Base-by-base conservation (phyloP, 2,113 vertebrate genomes). In the Eupsittula cactorum region DNA sequence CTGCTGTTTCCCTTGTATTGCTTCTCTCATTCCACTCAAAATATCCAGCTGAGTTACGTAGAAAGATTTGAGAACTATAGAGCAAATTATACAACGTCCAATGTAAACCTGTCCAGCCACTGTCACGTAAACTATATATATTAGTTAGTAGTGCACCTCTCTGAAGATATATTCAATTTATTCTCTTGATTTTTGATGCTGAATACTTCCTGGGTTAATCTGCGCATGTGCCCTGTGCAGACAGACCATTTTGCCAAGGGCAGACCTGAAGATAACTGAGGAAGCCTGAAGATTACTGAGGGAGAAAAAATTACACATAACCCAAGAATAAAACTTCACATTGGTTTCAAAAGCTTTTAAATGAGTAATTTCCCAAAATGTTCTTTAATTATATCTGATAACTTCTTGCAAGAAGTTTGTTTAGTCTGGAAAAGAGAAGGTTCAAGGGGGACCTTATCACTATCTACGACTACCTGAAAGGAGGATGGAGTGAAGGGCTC, bases 101-200 rank as follows among this genome's bases (percentile, higher is more conserved):
- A 9, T 0, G 1, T 25, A 70, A 63, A 69, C 4, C 24, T 1
- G 10, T 75, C 5, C 9, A 13, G 1, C 2, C 17, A 28, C 5
- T 49, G 20, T 59, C 13, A 33, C 7, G 33, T 41, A 13, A 77
- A 64, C 1, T 20, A 27, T 15, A 65, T 24, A 29, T 65, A 50
- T 65, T 50, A 24, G 9, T 60, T 50, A 65, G 14, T 24, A 64
- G 46, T 52, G 4, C 3, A 33, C 0, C 0, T 47, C 14, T 75
- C 78, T 49, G 65, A 68, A 67, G n/a, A 69, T n/a, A 41, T 1
- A 11, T 47, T 41, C 0, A 1, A 29, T 46, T 78, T 75, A 44
- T 69, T 52, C 10, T 68, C 17, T 13, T 31, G 15, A 0, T 4
- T 25, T 70, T 70, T 74, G 11, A 1, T 46, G 10, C 7, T 29